A percentile compares a stretch with the other conserved stretches of the same genome.
These are phyloP conservation scores for Philonicus albiceps DNA, from an alignment of 2,888 invertebrate species.

Conservation along the genomic window DNA sequence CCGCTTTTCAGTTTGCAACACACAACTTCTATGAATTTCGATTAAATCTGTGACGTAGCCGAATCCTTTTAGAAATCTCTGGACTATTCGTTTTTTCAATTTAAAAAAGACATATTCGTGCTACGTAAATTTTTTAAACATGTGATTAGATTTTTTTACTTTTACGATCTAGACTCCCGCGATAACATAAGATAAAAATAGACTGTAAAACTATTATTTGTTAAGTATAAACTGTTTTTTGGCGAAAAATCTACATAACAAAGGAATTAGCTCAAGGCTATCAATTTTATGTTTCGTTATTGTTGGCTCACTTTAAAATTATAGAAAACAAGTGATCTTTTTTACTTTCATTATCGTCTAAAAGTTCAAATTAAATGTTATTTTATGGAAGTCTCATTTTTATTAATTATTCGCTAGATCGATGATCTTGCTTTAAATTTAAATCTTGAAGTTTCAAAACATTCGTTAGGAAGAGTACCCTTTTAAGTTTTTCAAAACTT, in stretches of 20 bases:
- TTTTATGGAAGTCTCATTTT: too few species aligned
- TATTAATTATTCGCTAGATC: too few species aligned
- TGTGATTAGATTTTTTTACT: neutral
- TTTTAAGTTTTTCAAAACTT: too few species aligned
- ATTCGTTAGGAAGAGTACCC: too few species aligned
- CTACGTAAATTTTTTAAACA: neutral
- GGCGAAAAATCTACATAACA: neutral
- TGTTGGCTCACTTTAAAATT: neutral
- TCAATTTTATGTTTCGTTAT: neutral
- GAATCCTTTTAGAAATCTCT: neutral
- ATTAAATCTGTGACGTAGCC: neutral
- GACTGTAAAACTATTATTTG: neutral
- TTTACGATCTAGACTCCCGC: neutral
- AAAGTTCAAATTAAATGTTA: neutral
- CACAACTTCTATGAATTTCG: neutral
- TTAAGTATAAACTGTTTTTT: neutral
- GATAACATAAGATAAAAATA: neutral
- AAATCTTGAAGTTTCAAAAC: too few species aligned
- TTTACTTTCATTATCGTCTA: neutral
- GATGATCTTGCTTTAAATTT: too few species aligned
- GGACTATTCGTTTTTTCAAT: too few species aligned
- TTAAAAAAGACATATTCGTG: neutral
- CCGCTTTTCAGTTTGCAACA: neutral
- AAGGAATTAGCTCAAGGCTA: neutral
- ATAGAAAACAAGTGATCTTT: neutral